phyloP scores from a whole-genome alignment of 2,113 vertebrate species.

The Chaetura pelagica region DNA sequence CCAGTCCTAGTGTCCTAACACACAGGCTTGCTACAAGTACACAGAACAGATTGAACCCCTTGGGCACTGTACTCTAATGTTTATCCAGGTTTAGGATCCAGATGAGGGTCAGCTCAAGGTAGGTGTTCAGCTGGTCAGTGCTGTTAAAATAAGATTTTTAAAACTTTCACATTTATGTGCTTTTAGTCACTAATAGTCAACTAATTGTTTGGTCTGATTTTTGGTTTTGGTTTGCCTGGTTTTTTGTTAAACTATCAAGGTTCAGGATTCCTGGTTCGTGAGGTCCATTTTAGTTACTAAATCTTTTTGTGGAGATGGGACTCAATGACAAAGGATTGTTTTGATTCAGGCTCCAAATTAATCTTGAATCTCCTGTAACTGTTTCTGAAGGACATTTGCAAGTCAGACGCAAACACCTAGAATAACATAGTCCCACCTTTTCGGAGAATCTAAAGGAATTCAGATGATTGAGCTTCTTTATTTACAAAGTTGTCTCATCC shows the following conservation, averaged over 20 bases:
- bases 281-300: neutral
- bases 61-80: neutral
- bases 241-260: neutral
- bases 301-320: neutral
- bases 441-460: neutral
- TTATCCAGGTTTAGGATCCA: neutral
- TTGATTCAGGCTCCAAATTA: neutral
- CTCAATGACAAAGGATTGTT: neutral
- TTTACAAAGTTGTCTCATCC: neutral
- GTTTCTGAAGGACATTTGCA: neutral
- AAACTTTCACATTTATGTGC: neutral
- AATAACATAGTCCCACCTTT: neutral
- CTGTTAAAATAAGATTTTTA: neutral
- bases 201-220: neutral
- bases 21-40: neutral
- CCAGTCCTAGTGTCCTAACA: neutral
- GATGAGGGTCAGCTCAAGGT: neutral
- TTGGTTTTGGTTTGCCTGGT: too few species aligned
- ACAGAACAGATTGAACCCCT: slow-evolving; percentile 29
- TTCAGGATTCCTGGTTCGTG: neutral
- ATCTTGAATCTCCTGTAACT: neutral
- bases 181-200: neutral
- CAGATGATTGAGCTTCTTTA: neutral
- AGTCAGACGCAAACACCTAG: neutral
- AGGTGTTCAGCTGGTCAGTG: neutral